These are phyloP conservation scores for Luscinia luscinia DNA, from an alignment of 2,797 vertebrate genomes.

Conservation along the genomic window DNA sequence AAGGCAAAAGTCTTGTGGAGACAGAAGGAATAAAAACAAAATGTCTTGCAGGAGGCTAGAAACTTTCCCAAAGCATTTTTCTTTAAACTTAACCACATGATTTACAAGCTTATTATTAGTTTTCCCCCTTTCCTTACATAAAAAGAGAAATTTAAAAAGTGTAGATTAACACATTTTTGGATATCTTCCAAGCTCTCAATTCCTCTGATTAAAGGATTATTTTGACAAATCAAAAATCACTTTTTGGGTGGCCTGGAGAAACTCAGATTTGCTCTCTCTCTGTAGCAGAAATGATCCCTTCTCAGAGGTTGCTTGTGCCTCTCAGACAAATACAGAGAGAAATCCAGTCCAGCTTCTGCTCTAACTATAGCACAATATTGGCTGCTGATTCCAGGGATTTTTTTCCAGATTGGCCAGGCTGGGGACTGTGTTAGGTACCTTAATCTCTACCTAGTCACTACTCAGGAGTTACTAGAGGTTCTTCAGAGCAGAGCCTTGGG, in stretches of 20 bases:
- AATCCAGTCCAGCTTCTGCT: background rate
- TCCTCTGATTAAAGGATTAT: constrained; percentile 43
- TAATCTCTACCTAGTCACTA: background rate
- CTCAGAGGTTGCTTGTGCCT: background rate
- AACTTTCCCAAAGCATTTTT: constrained; percentile 56
- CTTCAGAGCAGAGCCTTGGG: background rate
- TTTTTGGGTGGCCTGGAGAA: constrained; percentile 55
- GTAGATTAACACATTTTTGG: constrained; percentile 64
- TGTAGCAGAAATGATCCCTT: background rate
- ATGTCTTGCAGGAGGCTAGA: constrained; percentile 26
- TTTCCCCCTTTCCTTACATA: background rate
- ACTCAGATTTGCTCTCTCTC: background rate
- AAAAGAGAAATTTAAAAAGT: constrained; percentile 47
- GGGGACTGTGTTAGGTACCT: background rate
- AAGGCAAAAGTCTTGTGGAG: constrained; percentile 27
- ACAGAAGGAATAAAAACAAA: constrained; percentile 48
- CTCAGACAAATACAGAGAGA: background rate
- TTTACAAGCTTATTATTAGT: constrained; percentile 61
- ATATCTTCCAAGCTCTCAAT: constrained; percentile 38
- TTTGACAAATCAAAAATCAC: constrained; percentile 57
- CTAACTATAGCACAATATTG: background rate
- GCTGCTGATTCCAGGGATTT: background rate
- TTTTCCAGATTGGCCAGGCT: background rate
- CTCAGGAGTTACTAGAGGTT: background rate
- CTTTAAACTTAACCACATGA: constrained; percentile 50